A percentile compares a stretch with the other conserved stretches of the same genome.
These are phyloP conservation scores for Trinorchestia longiramus DNA, from an alignment of 1,140 invertebrate genomes.

Conservation along the genomic window DNA sequence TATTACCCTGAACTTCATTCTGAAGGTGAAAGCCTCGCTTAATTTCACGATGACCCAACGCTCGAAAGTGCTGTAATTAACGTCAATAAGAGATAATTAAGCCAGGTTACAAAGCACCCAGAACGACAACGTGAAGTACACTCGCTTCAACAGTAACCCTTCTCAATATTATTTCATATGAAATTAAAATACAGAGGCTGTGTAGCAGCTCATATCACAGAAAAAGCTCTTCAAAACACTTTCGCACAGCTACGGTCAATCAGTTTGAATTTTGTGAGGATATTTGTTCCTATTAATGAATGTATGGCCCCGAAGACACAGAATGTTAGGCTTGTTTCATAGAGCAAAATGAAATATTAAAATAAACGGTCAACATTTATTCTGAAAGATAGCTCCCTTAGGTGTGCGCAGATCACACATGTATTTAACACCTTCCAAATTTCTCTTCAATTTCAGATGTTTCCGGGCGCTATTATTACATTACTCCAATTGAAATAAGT, in stretches of 20 bases:
- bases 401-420: background rate
- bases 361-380: background rate
- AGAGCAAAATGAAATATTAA: too few species aligned
- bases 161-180: background rate
- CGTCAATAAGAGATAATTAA: background rate
- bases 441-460: background rate
- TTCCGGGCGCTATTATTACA: background rate
- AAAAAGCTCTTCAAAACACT: background rate
- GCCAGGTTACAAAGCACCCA: background rate
- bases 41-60: background rate
- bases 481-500: background rate
- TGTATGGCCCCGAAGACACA: background rate
- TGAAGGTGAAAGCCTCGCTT: background rate
- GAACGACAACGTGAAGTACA: background rate
- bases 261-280: background rate
- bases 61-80: background rate
- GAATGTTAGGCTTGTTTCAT: background rate
- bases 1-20: background rate
- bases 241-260: background rate
- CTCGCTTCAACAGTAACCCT: background rate
- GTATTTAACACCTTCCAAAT: background rate
- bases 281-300: background rate
- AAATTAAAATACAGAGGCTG: background rate
- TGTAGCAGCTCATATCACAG: too few species aligned
- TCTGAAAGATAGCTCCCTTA: background rate